Percentiles rank a stretch among this genome's conserved stretches.
Evolutionary conservation across 2,888 invertebrate species (phyloP).

Genomic region (Amiota communis): DNA sequence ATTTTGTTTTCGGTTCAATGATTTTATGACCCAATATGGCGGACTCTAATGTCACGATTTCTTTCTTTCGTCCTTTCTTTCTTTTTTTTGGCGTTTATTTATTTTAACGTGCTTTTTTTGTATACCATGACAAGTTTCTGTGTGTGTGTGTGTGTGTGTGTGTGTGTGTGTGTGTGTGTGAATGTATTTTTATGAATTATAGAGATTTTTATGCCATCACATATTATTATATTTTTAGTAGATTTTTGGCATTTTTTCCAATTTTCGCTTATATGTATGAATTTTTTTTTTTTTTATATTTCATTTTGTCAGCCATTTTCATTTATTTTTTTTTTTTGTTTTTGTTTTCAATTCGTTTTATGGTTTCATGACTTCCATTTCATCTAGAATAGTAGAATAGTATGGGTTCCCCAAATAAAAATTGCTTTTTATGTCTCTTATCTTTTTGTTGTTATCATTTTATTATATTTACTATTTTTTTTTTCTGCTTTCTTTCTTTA

Average conservation of each 20-base stretch:
- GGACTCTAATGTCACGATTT: background rate
- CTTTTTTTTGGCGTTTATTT: too few relatives aligned
- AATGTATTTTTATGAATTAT: conserved; percentile 57
- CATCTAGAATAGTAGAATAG: too few relatives aligned
- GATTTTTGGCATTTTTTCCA: conserved; percentile 43
- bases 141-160: conserved; percentile 28
- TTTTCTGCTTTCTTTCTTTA: background rate
- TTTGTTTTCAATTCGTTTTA: conserved; percentile 4
- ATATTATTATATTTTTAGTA: conserved; percentile 56
- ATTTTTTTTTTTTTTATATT: conserved; percentile 38
- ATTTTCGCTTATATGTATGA: conserved; percentile 36
- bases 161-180: conserved; percentile 27
- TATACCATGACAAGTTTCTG: background rate
- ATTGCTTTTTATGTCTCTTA: conserved; percentile 58
- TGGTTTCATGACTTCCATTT: background rate
- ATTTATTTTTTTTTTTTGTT: conserved; percentile 37
- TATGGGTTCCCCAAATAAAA: conserved; percentile 47
- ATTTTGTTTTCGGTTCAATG: background rate
- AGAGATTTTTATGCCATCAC: conserved; percentile 65
- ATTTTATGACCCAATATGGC: conserved; percentile 18
- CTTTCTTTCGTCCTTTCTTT: too few relatives aligned
- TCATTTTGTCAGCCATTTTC: conserved; percentile 37
- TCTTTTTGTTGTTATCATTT: conserved; percentile 41
- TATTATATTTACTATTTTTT: conserved; percentile 2
- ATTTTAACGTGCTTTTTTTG: too few relatives aligned